These are phyloP conservation scores for Lepisosteus oculatus DNA, from an alignment of 2,113 vertebrate genomes.

Conservation along the genomic window DNA sequence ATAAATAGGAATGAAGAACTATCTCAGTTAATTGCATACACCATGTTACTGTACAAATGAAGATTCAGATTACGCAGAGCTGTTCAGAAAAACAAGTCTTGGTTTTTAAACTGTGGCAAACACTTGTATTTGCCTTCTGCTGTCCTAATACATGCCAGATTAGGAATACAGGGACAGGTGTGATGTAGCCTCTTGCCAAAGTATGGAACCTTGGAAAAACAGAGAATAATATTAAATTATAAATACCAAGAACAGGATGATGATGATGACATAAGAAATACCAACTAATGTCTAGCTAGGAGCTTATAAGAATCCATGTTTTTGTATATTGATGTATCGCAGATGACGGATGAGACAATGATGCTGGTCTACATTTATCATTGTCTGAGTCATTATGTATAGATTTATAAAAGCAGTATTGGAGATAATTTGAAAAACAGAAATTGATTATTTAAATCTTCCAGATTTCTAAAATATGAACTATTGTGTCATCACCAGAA, in stretches of 20 bases:
- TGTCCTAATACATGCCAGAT: conserved; percentile 69
- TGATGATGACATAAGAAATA: too few relatives aligned
- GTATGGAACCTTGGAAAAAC: conserved; percentile 77
- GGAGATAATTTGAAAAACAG: too few relatives aligned
- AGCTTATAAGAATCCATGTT: too few relatives aligned
- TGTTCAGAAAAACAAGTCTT: conserved; percentile 63
- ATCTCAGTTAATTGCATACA: neutral
- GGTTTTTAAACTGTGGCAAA: conserved; percentile 64
- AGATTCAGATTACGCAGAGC: neutral
- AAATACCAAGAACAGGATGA: too few relatives aligned
- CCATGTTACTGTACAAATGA: neutral
- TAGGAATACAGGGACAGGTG: conserved; percentile 83
- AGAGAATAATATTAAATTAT: conserved; percentile 22
- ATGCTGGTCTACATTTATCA: too few relatives aligned
- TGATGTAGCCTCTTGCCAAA: conserved; percentile 79
- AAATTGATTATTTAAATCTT: too few relatives aligned
- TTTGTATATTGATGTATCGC: too few relatives aligned
- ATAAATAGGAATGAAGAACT: conserved; percentile 15
- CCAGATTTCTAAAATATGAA: too few relatives aligned
- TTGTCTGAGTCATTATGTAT: too few relatives aligned
- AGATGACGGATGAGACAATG: too few relatives aligned
- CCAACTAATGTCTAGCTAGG: too few relatives aligned
- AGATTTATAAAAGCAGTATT: neutral
- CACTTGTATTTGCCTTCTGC: conserved; percentile 72
- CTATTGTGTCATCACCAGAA: too few relatives aligned